Evolutionary conservation across 2,888 invertebrate genomes (phyloP).

Genomic region (Lasioglossum morio): DNA sequence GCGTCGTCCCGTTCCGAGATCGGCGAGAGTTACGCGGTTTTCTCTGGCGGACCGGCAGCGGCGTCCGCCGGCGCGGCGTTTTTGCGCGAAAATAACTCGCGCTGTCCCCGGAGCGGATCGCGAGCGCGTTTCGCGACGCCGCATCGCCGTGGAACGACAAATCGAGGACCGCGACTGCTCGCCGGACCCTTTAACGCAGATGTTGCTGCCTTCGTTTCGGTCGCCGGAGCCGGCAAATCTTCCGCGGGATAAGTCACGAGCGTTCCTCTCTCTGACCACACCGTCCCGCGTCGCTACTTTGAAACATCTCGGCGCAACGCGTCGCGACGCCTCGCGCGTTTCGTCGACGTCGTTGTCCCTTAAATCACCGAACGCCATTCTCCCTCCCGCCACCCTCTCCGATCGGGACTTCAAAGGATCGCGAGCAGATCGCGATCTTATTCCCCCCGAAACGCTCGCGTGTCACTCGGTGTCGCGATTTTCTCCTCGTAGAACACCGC

Average conservation of each 20-base stretch:
- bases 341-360: neutral
- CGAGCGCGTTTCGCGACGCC: slow-evolving; percentile 46
- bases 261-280: neutral
- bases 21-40: slow-evolving; percentile 76
- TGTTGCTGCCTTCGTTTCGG: slow-evolving; percentile 21
- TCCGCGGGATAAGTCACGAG: slow-evolving; percentile 15
- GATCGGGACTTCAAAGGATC: slow-evolving; percentile 6
- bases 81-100: slow-evolving; percentile 74
- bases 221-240: slow-evolving; percentile 21
- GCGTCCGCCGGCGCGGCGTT: slow-evolving; percentile 55
- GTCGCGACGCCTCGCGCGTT: neutral
- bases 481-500: neutral
- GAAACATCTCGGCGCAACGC: neutral
- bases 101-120: slow-evolving; percentile 15
- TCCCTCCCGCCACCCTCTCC: neutral
- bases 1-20: slow-evolving; percentile 74
- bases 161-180: slow-evolving; percentile 58
- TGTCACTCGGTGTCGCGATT: slow-evolving; percentile 9
- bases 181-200: slow-evolving; percentile 48
- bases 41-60: slow-evolving; percentile 73
- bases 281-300: neutral
- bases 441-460: neutral
- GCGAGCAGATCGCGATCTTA: neutral
- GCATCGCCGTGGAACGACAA: slow-evolving; percentile 53
- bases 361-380: slow-evolving; percentile 9